These are phyloP conservation scores for Menura novaehollandiae DNA, from an alignment of 2,113 vertebrate species.

Conservation along the genomic window DNA sequence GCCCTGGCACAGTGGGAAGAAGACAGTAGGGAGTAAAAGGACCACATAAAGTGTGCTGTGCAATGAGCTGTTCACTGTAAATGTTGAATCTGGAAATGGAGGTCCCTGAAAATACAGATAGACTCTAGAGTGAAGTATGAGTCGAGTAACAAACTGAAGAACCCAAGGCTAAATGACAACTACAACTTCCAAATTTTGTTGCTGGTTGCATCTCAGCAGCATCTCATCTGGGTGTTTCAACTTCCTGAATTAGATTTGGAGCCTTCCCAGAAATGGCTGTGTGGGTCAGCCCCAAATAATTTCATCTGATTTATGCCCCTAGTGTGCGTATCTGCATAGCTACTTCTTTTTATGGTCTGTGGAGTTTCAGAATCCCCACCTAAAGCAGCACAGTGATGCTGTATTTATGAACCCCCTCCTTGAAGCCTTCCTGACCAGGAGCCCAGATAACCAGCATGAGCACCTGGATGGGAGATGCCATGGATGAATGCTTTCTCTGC, in stretches of 20 bases:
- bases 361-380: neutral
- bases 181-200: neutral
- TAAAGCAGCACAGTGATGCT: neutral
- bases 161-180: neutral
- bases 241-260: neutral
- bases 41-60: fast-evolving
- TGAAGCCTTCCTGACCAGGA: neutral
- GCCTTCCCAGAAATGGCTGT: neutral
- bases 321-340: neutral
- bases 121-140: neutral
- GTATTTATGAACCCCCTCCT: neutral
- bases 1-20: neutral
- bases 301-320: neutral
- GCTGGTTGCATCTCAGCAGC: neutral
- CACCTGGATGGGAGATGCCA: neutral
- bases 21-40: neutral
- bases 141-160: neutral
- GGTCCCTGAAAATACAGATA: neutral
- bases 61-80: neutral
- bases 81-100: neutral
- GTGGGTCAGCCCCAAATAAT: neutral
- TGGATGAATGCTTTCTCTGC: neutral
- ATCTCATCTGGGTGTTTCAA: neutral
- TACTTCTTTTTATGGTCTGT: neutral
- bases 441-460: neutral